A percentile compares a stretch with the other conserved stretches of the same genome.
Conservation (phyloP, 2,888 invertebrate species). For the Acanthococcus lagerstroemiae region DNA sequence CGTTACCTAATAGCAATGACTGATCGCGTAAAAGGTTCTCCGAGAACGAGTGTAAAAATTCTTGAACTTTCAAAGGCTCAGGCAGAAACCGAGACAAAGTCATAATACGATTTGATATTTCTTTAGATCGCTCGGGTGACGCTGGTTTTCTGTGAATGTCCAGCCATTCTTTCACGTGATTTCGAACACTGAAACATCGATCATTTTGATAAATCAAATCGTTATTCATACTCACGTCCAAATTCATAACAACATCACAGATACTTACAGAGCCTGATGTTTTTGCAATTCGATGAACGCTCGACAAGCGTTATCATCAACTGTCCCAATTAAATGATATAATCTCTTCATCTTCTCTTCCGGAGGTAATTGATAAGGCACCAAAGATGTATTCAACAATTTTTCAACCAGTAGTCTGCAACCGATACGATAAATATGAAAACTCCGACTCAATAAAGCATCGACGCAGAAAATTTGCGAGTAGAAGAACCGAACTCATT, state of each 20-base stretch:
- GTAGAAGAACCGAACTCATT: too few relatives aligned
- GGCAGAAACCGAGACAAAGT: slow-evolving; percentile 60
- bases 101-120: slow-evolving; percentile 47
- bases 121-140: slow-evolving; percentile 59
- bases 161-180: slow-evolving; percentile 76
- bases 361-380: slow-evolving; percentile 80
- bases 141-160: slow-evolving; percentile 66
- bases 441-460: too few relatives aligned
- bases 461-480: neutral
- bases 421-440: slow-evolving; percentile 18
- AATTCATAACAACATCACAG: neutral
- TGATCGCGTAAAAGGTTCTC: slow-evolving; percentile 58
- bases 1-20: slow-evolving; percentile 35
- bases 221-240: too few relatives aligned
- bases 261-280: slow-evolving; percentile 61
- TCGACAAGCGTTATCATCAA: slow-evolving; percentile 90
- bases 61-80: slow-evolving; percentile 82
- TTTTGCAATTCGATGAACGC: slow-evolving; percentile 87
- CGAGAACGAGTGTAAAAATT: slow-evolving; percentile 76
- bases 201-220: neutral
- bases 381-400: slow-evolving; percentile 83
- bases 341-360: slow-evolving; percentile 86
- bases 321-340: slow-evolving; percentile 80
- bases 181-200: slow-evolving; percentile 52
- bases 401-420: slow-evolving; percentile 71